These are phyloP conservation scores for Irena cyanogastra DNA, from an alignment of 2,113 vertebrate genomes.

Conservation along the genomic window DNA sequence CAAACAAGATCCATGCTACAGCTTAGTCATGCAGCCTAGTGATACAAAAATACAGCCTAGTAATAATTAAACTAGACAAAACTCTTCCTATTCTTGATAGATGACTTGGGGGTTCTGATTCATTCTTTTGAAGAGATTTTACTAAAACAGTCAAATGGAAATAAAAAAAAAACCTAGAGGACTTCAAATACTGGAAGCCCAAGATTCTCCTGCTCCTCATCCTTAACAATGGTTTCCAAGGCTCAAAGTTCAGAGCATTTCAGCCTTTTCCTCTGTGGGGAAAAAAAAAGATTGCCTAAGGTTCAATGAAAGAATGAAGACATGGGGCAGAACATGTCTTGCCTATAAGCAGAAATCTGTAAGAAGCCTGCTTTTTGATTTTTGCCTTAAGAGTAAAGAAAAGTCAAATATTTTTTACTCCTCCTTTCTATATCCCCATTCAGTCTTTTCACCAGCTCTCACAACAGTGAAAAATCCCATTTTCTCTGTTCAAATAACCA, in stretches of 20 bases:
- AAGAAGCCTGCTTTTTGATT: background rate
- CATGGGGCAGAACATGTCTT: background rate
- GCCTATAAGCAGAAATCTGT: background rate
- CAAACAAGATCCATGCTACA: background rate
- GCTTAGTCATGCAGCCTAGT: background rate
- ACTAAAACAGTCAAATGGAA: background rate
- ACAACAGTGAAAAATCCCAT: background rate
- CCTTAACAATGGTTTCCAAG: background rate
- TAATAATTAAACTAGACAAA: background rate
- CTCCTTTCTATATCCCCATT: background rate
- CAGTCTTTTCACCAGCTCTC: background rate
- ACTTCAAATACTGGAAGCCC: background rate
- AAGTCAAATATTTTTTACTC: background rate
- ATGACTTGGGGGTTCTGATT: background rate
- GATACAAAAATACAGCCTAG: background rate
- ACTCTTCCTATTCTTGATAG: background rate
- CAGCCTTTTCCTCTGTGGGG: background rate
- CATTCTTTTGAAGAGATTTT: background rate
- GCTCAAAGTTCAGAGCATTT: background rate
- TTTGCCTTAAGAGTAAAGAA: background rate
- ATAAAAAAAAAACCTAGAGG: background rate
- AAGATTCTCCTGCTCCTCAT: background rate
- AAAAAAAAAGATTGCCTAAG: background rate
- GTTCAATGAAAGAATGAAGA: background rate
- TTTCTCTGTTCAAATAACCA: background rate